These are phyloP conservation scores for Pollenia labialis DNA, from an alignment of 2,888 invertebrate genomes.

Conservation along the genomic window DNA sequence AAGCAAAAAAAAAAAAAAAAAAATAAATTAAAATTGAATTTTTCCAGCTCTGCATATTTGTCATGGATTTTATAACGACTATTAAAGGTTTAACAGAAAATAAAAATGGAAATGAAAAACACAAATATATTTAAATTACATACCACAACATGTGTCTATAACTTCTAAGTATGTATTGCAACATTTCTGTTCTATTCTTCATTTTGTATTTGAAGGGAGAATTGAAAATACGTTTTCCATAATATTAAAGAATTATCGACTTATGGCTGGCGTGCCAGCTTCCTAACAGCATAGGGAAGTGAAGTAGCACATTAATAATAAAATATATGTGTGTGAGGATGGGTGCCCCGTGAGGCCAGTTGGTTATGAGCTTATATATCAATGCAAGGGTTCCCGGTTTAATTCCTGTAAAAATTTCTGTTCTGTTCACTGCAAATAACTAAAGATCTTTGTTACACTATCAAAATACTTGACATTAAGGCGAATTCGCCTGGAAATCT, in stretches of 20 bases:
- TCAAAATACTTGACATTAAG: no score
- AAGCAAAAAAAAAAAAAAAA: neutral
- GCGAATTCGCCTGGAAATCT: no score
- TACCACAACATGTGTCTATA: neutral
- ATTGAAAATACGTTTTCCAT: constrained; percentile 69
- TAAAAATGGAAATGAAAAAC: neutral
- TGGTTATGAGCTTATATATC: no score
- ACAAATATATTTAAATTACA: constrained; percentile 37
- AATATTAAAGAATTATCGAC: constrained; percentile 66
- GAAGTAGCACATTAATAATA: constrained; percentile 1
- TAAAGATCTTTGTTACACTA: no score
- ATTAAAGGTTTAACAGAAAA: constrained; percentile 52
- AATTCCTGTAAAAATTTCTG: no score
- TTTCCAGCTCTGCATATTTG: constrained; percentile 60
- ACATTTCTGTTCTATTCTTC: constrained; percentile 12
- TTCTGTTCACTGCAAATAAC: no score
- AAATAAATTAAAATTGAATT: neutral
- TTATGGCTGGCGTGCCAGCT: neutral
- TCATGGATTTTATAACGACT: constrained; percentile 62
- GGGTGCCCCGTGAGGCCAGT: no score
- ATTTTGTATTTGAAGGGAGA: constrained; percentile 57
- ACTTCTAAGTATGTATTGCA: neutral
- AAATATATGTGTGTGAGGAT: no score
- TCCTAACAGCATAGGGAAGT: constrained; percentile 1
- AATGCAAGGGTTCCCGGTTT: no score